Conservation (phyloP, 2,113 vertebrate genomes). For the Poeciliopsis retropinna region DNA sequence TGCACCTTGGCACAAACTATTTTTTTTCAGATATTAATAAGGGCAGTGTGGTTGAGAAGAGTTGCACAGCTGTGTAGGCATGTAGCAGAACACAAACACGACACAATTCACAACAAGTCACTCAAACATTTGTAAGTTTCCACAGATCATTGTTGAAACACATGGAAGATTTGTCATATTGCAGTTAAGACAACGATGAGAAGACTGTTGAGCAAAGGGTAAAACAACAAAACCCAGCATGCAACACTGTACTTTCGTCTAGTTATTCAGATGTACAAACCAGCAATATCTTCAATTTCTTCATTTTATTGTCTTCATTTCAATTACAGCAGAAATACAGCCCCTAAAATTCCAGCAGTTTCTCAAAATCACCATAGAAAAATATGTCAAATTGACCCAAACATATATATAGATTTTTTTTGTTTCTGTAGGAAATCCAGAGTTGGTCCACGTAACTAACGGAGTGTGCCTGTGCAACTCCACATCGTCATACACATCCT, state of each 20-base stretch:
- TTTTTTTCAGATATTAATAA: slow-evolving; percentile 36
- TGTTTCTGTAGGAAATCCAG: slow-evolving; percentile 57
- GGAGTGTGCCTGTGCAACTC: slow-evolving; percentile 50
- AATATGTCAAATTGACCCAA: slow-evolving; percentile 67
- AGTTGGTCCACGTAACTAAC: slow-evolving; percentile 61
- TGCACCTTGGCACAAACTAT: slow-evolving; percentile 73
- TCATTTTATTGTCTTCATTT: slow-evolving; percentile 68
- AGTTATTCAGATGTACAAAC: slow-evolving; percentile 58
- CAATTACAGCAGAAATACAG: slow-evolving; percentile 50
- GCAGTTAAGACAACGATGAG: slow-evolving; percentile 41
- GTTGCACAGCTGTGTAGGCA: slow-evolving; percentile 57
- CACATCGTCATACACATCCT: slow-evolving; percentile 44
- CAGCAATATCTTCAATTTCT: slow-evolving; percentile 51
- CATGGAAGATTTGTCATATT: slow-evolving; percentile 49
- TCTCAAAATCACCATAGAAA: slow-evolving; percentile 69
- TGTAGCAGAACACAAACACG: slow-evolving; percentile 58
- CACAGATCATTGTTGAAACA: slow-evolving; percentile 37
- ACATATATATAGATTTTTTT: slow-evolving; percentile 28
- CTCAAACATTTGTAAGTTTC: slow-evolving; percentile 46
- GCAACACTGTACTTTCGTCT: slow-evolving; percentile 69
- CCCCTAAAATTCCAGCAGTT: slow-evolving; percentile 63
- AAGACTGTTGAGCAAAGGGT: slow-evolving; percentile 17
- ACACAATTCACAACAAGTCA: slow-evolving; percentile 57
- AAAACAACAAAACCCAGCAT: slow-evolving; percentile 60
- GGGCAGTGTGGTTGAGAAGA: slow-evolving; percentile 69